Evolutionary conservation across 2,113 vertebrate genomes (phyloP), one percentile per base, ranked within the genome.

Genomic region (Corythornis madagascariensis): DNA sequence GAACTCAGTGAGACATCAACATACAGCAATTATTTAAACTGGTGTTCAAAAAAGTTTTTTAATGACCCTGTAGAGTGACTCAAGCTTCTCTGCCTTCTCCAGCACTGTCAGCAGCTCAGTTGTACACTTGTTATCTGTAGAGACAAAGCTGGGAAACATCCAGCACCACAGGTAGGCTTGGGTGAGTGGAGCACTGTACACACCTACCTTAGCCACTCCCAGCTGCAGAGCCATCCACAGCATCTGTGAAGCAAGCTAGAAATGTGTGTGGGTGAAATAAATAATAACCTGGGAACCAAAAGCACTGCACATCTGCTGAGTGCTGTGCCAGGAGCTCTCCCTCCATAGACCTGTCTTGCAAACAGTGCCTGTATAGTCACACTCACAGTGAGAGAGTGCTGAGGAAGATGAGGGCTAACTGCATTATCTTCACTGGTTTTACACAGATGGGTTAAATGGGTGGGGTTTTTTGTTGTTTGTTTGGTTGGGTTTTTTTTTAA

Each of bases 311-410:
- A 18, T 31, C 59, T 28, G 24, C n/a, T 43, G 53, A 48, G 70
- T 0, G 0, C 52, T 20, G 50, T 77, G 90, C 86, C 80, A 83
- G 59, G 43, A 25, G 2, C 50, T 29, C 47, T 3, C 81, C 71
- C 74, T 67, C 43, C 52, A 9, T 64, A 22, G 63, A 47, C 63
- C 28, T 35, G 52, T 84, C 31, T 38, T 42, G 60, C 42, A 48
- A 18, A 21, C 43, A 3, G 24, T 14, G 57, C 65, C 56, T 4
- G 0, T 21, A 3, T 48, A 56, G 83, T 33, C 42, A 7, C 65
- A 11, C 83, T 52, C 0, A 0, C 26, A 13, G 1, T 29, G 42
- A 8, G 26, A 42, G 35, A 8, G 33, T 5, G n/a, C 42, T 1
- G 2, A 33, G 92, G 61, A 38, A 48, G n/a, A 6, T 13, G 22